Conservation (phyloP, 1,140 invertebrate species). For the Calosoma granatense region DNA sequence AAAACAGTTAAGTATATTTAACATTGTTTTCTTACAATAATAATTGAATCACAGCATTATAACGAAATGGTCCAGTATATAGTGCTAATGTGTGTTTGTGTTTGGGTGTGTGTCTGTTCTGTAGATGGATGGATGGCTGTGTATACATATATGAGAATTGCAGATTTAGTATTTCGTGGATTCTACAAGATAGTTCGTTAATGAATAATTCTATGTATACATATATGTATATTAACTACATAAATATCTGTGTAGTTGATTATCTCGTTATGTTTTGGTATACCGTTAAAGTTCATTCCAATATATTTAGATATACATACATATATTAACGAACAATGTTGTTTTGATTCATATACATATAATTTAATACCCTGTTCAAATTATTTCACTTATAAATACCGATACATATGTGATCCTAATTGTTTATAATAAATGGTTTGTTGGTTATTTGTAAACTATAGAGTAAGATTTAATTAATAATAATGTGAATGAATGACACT, state of each 20-base stretch:
- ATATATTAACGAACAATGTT: not conserved
- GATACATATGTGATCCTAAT: not conserved
- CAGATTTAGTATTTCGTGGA: not conserved
- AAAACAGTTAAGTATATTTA: too few relatives aligned
- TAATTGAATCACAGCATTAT: not conserved
- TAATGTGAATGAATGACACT: too few relatives aligned
- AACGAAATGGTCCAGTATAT: not conserved
- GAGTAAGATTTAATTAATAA: too few relatives aligned
- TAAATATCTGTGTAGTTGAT: too few relatives aligned
- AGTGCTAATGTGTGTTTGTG: not conserved
- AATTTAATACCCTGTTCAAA: conserved; percentile 3
- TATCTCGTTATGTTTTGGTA: too few relatives aligned
- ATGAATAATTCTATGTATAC: not conserved
- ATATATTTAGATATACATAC: too few relatives aligned
- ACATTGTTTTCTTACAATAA: too few relatives aligned
- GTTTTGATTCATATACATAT: too few relatives aligned
- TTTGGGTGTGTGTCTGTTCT: too few relatives aligned
- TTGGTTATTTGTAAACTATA: too few relatives aligned
- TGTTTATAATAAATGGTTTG: not conserved
- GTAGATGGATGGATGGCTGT: too few relatives aligned
- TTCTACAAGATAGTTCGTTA: conserved; percentile 1
- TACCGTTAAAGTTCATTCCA: not conserved
- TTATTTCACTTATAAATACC: not conserved
- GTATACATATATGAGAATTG: not conserved
- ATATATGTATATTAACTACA: too few relatives aligned